Evolutionary conservation across 2,888 invertebrate species (phyloP).

Genomic region (Pyrrhosoma nymphula): DNA sequence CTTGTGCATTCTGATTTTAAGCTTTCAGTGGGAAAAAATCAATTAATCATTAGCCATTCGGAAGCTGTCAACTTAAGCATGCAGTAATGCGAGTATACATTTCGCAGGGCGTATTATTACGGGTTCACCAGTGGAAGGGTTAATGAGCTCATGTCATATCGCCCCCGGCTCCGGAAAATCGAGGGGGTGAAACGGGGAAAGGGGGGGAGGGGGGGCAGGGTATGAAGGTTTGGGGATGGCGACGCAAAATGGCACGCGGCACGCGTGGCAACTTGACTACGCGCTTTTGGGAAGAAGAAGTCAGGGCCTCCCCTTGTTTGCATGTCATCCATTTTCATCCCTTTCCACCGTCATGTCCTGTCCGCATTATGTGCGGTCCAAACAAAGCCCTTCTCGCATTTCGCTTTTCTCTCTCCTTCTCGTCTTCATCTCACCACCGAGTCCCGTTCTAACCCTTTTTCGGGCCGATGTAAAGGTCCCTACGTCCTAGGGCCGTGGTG

Average conservation of each 20-base stretch:
- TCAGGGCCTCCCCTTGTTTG: not conserved
- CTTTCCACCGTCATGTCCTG: not conserved
- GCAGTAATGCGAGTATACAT: too few species aligned
- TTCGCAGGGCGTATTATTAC: too few species aligned
- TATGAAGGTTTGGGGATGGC: not conserved
- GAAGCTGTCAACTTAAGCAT: too few species aligned
- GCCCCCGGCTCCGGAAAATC: too few species aligned
- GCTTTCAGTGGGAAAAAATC: too few species aligned
- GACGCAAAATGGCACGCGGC: not conserved
- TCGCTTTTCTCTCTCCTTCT: not conserved
- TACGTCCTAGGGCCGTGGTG: not conserved
- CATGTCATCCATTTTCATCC: constrained; percentile 9
- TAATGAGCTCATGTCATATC: too few species aligned
- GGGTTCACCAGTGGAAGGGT: too few species aligned
- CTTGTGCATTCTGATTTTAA: too few species aligned
- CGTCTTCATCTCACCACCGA: not conserved
- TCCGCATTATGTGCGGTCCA: constrained; percentile 9
- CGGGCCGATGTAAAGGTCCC: not conserved
- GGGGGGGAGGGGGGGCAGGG: not conserved
- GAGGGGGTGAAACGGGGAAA: not conserved
- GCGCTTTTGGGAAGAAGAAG: not conserved
- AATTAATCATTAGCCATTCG: too few species aligned
- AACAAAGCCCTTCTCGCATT: not conserved
- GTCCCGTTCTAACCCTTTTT: not conserved
- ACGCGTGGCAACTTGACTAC: not conserved